These are phyloP conservation scores for Liopterus haemorrhoidalis DNA, from an alignment of 2,888 invertebrate genomes.

Conservation along the genomic window DNA sequence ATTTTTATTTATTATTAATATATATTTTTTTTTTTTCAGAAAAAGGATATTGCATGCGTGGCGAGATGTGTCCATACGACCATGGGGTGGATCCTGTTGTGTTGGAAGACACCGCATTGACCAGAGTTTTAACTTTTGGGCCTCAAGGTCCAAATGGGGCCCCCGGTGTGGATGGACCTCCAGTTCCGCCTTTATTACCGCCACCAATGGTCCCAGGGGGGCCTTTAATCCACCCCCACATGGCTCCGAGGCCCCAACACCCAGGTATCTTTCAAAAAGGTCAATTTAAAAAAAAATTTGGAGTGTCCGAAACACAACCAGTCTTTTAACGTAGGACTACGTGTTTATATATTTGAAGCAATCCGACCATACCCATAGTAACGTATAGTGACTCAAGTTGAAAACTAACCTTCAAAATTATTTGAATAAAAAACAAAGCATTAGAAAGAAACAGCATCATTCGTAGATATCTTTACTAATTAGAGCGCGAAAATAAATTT, in stretches of 20 bases:
- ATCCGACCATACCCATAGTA: too few relatives aligned
- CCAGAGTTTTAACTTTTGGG: slow-evolving; percentile 51
- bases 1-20: too few relatives aligned
- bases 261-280: slow-evolving; percentile 47
- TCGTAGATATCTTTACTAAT: too few relatives aligned
- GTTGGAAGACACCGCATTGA: slow-evolving; percentile 72
- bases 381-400: too few relatives aligned
- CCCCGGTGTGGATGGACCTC: slow-evolving; percentile 32
- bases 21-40: slow-evolving; percentile 61
- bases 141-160: slow-evolving; percentile 48
- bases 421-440: too few relatives aligned
- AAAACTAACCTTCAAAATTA: too few relatives aligned
- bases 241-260: slow-evolving; percentile 37
- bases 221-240: slow-evolving; percentile 29
- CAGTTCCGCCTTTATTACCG: slow-evolving; percentile 29
- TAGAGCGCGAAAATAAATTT: too few relatives aligned
- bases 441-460: too few relatives aligned
- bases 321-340: slow-evolving; percentile 38
- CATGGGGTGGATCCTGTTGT: slow-evolving; percentile 96
- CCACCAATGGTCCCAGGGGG: slow-evolving; percentile 27
- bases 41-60: slow-evolving; percentile 92
- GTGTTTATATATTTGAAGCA: too few relatives aligned
- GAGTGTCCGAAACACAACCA: slow-evolving; percentile 38
- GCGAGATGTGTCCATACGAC: slow-evolving; percentile 94
- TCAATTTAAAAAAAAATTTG: too few relatives aligned